These are phyloP conservation scores for Archips crataeganus DNA, from an alignment of 2,888 invertebrate species.

Conservation along the genomic window DNA sequence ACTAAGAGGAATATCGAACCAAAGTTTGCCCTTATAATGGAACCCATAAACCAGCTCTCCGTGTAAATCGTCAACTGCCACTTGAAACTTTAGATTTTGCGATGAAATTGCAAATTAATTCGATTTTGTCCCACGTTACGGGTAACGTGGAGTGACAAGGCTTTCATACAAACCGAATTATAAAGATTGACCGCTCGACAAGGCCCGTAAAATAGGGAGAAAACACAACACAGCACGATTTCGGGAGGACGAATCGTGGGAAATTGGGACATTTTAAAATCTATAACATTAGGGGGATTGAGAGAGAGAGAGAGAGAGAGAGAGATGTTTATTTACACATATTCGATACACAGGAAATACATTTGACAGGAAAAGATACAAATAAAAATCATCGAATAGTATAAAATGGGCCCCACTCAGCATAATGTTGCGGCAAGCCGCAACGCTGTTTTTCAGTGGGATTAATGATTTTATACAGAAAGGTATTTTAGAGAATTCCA, in stretches of 20 bases:
- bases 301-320: no score
- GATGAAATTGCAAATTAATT: constrained; percentile 38
- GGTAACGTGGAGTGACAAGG: constrained; percentile 29
- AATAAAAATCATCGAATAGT: no score
- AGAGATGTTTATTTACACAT: no score
- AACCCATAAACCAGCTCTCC: constrained; percentile 11
- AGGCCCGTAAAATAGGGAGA: background rate
- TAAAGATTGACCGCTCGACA: constrained; percentile 21
- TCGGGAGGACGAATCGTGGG: background rate
- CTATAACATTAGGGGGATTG: no score
- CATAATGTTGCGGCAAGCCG: no score
- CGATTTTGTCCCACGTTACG: constrained; percentile 30
- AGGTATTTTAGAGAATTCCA: no score
- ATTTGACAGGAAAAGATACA: no score
- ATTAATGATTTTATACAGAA: no score
- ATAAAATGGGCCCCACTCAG: no score
- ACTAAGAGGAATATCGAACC: background rate
- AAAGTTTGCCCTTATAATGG: background rate
- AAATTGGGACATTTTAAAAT: background rate
- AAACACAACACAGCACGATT: background rate
- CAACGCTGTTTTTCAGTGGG: no score
- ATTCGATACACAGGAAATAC: no score
- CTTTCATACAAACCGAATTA: constrained; percentile 39
- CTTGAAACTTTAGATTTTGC: constrained; percentile 32
- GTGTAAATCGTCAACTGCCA: constrained; percentile 21